phyloP scores from a whole-genome alignment of 2,888 invertebrate species.

The Lasius platythorax region DNA sequence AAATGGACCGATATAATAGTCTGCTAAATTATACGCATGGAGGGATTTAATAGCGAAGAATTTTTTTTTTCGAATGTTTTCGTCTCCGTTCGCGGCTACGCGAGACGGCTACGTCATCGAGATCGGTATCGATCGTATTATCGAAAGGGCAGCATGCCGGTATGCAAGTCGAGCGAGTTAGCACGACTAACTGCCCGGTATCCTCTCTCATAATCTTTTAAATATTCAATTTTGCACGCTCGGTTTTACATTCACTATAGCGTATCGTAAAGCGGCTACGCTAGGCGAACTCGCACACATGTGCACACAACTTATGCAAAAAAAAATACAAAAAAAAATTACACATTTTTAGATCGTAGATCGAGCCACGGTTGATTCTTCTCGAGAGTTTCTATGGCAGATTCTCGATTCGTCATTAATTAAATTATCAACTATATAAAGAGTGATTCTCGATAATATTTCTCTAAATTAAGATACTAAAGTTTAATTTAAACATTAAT shows the following conservation, averaged over 20 bases:
- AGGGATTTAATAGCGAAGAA: neutral
- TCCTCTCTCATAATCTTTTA: constrained; percentile 59
- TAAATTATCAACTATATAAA: neutral
- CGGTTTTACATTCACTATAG: constrained; percentile 63
- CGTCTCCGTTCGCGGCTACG: neutral
- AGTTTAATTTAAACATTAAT: neutral
- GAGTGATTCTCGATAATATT: neutral
- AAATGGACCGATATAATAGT: neutral
- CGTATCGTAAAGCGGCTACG: constrained; percentile 55
- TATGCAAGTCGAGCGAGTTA: constrained; percentile 15
- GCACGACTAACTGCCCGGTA: constrained; percentile 19
- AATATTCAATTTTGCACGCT: constrained; percentile 66
- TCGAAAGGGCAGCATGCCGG: constrained; percentile 27
- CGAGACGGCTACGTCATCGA: constrained; percentile 46
- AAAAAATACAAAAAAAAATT: constrained; percentile 42
- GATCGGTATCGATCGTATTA: constrained; percentile 40
- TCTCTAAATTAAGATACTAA: neutral
- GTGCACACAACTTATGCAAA: constrained; percentile 41
- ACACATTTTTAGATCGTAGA: constrained; percentile 49
- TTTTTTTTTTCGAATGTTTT: neutral
- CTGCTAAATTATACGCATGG: neutral
- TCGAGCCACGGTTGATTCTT: constrained; percentile 20
- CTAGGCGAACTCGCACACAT: constrained; percentile 57
- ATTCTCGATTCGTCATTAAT: constrained; percentile 7
- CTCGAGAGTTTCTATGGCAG: no score